phyloP scores from a whole-genome alignment of 2,113 vertebrate species.

The Meriones unguiculatus region DNA sequence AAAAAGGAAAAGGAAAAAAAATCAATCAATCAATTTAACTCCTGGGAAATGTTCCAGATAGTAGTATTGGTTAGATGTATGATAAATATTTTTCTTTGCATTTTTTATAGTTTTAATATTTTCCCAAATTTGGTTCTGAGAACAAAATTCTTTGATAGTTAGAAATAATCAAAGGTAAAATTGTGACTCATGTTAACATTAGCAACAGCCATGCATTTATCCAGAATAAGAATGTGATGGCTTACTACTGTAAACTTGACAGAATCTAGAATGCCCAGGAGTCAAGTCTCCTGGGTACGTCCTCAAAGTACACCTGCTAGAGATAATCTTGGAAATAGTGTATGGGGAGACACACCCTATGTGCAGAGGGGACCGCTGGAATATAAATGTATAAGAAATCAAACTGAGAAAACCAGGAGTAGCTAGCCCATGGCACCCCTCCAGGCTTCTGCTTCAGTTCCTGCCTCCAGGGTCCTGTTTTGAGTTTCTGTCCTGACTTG shows the following conservation, averaged over 20 bases:
- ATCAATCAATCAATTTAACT: neutral
- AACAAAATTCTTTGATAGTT: neutral
- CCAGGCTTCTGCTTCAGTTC: neutral
- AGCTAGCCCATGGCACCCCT: neutral
- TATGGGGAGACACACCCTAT: neutral
- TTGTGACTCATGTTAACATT: neutral
- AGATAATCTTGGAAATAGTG: neutral
- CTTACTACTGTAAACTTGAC: neutral
- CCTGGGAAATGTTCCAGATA: neutral
- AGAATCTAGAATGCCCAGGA: no score
- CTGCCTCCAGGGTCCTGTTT: neutral
- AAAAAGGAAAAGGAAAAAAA: no score
- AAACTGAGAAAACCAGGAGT: neutral
- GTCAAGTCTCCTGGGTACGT: neutral
- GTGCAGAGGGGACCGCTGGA: neutral
- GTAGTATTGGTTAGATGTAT: neutral
- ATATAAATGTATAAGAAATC: neutral
- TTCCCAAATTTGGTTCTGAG: neutral
- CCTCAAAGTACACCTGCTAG: no score
- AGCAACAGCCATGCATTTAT: constrained; percentile 3
- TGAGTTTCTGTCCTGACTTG: neutral
- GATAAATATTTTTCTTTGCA: neutral
- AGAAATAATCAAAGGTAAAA: neutral
- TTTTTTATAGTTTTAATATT: neutral
- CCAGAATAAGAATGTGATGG: neutral